Evolutionary conservation across 2,888 invertebrate species (phyloP).

Genomic region (Scaptodrosophila latifasciaeformis): DNA sequence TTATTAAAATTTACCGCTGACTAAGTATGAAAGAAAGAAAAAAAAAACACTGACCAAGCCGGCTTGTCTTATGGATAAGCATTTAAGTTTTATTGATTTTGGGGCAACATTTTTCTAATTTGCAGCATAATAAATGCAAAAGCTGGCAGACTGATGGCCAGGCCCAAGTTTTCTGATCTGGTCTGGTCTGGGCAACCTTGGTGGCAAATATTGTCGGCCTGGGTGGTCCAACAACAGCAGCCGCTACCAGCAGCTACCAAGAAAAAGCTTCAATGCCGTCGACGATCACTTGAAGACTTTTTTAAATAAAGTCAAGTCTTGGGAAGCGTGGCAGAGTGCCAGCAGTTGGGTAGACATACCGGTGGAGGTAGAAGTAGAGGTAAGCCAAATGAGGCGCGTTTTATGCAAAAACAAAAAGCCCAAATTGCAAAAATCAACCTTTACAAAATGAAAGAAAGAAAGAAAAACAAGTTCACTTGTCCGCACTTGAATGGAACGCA

Average conservation of each 20-base stretch:
- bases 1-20: no score
- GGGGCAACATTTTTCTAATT: conserved; percentile 62
- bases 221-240: conserved; percentile 39
- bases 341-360: not conserved
- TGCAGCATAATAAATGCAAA: conserved; percentile 33
- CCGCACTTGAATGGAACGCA: conserved; percentile 28
- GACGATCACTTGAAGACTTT: conserved; percentile 47
- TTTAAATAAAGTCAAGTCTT: conserved; percentile 49
- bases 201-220: conserved; percentile 48
- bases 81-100: conserved; percentile 63
- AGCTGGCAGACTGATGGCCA: not conserved
- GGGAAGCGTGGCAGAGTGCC: not conserved
- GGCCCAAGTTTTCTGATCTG: no score
- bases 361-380: conserved; percentile 23
- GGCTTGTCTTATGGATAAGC: no score
- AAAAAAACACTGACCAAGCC: no score
- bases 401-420: conserved; percentile 53
- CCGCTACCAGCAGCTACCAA: not conserved
- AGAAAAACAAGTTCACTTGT: conserved; percentile 36
- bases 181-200: conserved; percentile 44
- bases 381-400: conserved; percentile 63
- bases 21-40: no score
- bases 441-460: conserved; percentile 11
- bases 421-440: conserved; percentile 10
- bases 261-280: no score